Evolutionary conservation across 2,113 vertebrate genomes (phyloP), one percentile per base, ranked within the genome.

Genomic region (Corythornis madagascariensis): DNA sequence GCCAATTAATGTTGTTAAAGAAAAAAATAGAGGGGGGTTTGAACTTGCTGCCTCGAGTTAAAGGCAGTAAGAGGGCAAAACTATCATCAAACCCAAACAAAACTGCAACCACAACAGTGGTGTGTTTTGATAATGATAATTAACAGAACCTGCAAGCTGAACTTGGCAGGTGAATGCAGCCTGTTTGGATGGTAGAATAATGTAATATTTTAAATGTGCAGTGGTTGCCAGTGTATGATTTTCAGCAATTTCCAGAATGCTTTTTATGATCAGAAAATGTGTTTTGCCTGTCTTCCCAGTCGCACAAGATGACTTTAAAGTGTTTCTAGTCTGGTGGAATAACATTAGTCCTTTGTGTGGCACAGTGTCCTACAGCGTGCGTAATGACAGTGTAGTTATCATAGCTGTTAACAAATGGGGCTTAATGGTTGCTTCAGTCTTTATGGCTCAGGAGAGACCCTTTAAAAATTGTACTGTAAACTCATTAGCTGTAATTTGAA

Each of bases 381-480:
- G 3, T 96, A 96, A 96, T 92, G 91, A 94, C 85, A 88, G 82
- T 89, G 88, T 50, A 94, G 94, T 96, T 95, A 96, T 94, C 94
- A 87, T 92, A 74, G 92, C 83, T 96, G 96, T 96, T 95, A 95
- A 75, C 91, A 96, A 91, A 85, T 91, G 69, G 81, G 50, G n/a
- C 78, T 95, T 94, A 91, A 93, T 92, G 72, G 88, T 83, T 95
- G 53, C 91, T 93, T 95, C 88, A 56, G 89, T 94, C 65, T 92
- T 95, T 90, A 93, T 57, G 79, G 22, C 93, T 92, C 76, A 84
- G 82, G 35, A 38, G 90, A 94, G 81, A 94, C 92, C 83, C 82
- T 83, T 95, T 93, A 90, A 94, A 94, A 96, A 95, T 89, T 84
- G 64, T 89, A 95, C 95, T 93, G 87, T 94, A 96, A 95, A 97